Base-by-base conservation (phyloP, 2,888 invertebrate species). In the Agonopterix arenella region DNA sequence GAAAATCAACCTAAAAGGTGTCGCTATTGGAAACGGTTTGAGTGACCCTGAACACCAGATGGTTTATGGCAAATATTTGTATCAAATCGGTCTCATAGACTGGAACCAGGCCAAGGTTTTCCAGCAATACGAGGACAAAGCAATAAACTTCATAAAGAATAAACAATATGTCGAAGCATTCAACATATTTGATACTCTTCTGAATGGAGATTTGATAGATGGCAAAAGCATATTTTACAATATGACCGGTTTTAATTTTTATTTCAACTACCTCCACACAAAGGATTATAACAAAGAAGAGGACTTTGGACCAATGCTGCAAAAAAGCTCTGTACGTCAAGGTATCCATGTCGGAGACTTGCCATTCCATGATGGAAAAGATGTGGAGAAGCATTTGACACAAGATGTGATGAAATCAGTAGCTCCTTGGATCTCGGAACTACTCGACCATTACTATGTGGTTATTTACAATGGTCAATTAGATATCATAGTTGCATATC, bases 401-500 rank as follows among this genome's bases (percentile, higher is more conserved):
- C 80, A 89, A 42, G 98, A 98, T 75, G 90, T 97, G 0, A 95
- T 97, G 94, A 92, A 95, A 66, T 94, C 94, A 0, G 93, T 96
- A 7, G 94, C 95, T 5, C 91, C 91, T 0, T 93, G 93, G 91
- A 84, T 96, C 50, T 88, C 92, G 0, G 93, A 93, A 60, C 79
- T 96, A 0, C 70, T 95, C 0, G 86, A 92, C 40, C 79, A 92
- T 60, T 95, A 94, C 65, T 88, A 90, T 72, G 92, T 96, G 11
- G 90, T 97, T 44, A 90, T 97, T 53, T 98, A 97, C 75, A 97
- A 93, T 70, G 98, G 98, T 0, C 97, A 98, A 70, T 74, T 98
- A 57, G 98, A 98, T 74, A 94, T 98, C 10, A 96, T 97, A 56
- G 95, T 97, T 0, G 96, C 97, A 0, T 96, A 96, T 78, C 96